Base-by-base conservation (phyloP, 2,888 invertebrate species). In the Leptinotarsa rubiginosa region DNA sequence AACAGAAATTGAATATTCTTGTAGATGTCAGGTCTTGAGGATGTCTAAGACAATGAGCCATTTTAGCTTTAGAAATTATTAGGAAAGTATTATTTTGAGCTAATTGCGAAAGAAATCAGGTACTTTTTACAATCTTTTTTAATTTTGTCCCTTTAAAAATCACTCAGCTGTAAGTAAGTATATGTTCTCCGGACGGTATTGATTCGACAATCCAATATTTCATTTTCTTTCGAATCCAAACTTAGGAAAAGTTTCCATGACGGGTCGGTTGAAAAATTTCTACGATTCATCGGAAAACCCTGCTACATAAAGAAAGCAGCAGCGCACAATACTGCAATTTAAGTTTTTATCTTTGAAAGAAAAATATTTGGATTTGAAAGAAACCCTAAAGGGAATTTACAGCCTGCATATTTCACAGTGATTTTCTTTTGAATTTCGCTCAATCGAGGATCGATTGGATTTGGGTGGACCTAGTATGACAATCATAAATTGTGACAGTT, bases 271-370 rank as follows among this genome's bases (percentile, higher is more conserved):
- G 72, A 68, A 47, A 64, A 41, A 68, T 68, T 68, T 47, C 65
- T 49, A 15, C 69, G 47, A 69, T 69, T 73, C 72, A 65, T 73
- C 47, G 52, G 64, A 69, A 69, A 69, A 18, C 22, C 54, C 59
- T 41, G 47, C 72, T 54, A n/a, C 52, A 68, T 54, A 72, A 64
- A 68, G 31, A 62, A 73, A 73, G 65, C 68, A 64, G 20, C 47
- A 54, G 50, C n/a, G 64, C 65, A 54, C 67, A n/a, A 73, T 72
- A 68, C 31, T 69, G 69, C 72, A 64, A 69, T 73, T 73, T 64
- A 69, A 69, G 65, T 73, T 73, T 72, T 73, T 73, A 73, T 73
- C 72, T 73, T 68, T 41, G 41, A 69, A 47, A 54, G 50, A 64
- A 56, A 52, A 73, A 62, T 62, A 31, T 62, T 62, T 41, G 62